phyloP scores from a whole-genome alignment of 2,888 invertebrate species.

The Craniophora ligustri region DNA sequence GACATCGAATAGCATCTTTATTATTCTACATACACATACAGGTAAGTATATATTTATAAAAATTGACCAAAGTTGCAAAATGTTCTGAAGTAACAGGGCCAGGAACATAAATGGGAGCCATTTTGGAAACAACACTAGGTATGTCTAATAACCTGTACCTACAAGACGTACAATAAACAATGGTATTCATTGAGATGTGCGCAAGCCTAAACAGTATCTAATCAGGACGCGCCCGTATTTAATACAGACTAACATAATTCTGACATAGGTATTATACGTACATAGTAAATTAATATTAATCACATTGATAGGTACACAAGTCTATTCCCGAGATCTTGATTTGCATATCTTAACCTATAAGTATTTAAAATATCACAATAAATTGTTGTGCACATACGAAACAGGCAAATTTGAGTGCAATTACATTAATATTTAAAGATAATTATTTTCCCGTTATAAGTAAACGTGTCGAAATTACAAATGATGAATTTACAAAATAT shows the following conservation, averaged over 20 bases:
- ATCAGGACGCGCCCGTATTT: slow-evolving; percentile 70
- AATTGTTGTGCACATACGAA: slow-evolving; percentile 89
- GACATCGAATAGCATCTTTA: slow-evolving; percentile 73
- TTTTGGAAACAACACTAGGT: slow-evolving; percentile 47
- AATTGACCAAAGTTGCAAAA: slow-evolving; percentile 84
- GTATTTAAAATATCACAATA: slow-evolving; percentile 89
- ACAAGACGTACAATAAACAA: slow-evolving; percentile 53
- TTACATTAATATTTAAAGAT: slow-evolving; percentile 82
- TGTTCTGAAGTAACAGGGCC: slow-evolving; percentile 63
- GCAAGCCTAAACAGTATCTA: slow-evolving; percentile 65
- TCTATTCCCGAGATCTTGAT: slow-evolving; percentile 82
- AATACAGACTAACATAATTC: slow-evolving; percentile 70
- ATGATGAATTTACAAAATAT: slow-evolving; percentile 29
- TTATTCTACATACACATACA: slow-evolving; percentile 77
- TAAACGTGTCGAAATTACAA: slow-evolving; percentile 61
- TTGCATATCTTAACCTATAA: slow-evolving; percentile 85
- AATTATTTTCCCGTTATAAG: slow-evolving; percentile 74
- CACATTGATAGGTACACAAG: slow-evolving; percentile 83
- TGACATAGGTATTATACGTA: slow-evolving; percentile 61
- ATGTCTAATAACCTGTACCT: slow-evolving; percentile 50
- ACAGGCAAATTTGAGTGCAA: slow-evolving; percentile 89
- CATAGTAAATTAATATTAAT: slow-evolving; percentile 75
- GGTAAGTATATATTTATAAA: slow-evolving; percentile 68
- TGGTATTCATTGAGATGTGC: slow-evolving; percentile 58
- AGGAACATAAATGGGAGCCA: slow-evolving; percentile 51